These are phyloP conservation scores for Drosophila sordidapex DNA, from an alignment of 2,888 invertebrate species.

Conservation along the genomic window DNA sequence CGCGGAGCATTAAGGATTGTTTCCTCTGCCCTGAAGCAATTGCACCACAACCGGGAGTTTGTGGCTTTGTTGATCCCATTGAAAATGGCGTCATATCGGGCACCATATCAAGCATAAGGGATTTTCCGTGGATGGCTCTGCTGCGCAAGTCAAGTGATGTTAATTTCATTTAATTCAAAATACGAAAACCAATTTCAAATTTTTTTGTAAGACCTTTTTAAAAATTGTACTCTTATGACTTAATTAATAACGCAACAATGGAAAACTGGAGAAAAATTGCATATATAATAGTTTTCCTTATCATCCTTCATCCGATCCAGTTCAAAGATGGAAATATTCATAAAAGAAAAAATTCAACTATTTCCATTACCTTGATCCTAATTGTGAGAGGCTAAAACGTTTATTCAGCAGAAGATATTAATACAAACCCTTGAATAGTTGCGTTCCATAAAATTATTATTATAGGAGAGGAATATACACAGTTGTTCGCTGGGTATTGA, in stretches of 20 bases:
- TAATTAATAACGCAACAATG: background rate
- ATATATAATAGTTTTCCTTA: background rate
- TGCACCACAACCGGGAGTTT: conserved; percentile 17
- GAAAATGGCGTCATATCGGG: conserved; percentile 37
- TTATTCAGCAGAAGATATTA: background rate
- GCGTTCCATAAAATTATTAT: background rate
- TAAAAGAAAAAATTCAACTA: background rate
- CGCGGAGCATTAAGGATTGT: background rate
- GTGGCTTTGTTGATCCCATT: conserved; percentile 14
- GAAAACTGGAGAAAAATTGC: background rate
- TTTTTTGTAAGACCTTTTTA: background rate
- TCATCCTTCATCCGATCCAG: background rate
- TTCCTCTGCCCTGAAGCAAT: background rate
- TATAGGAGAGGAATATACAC: conserved; percentile 22
- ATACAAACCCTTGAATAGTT: background rate
- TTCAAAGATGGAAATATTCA: background rate
- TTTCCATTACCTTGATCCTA: background rate
- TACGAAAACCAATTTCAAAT: background rate
- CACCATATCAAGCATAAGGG: conserved; percentile 24
- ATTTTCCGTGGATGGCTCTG: conserved; percentile 62
- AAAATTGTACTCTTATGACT: background rate
- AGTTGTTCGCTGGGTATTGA: conserved; percentile 84
- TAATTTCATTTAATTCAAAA: conserved; percentile 1
- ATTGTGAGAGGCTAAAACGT: background rate
- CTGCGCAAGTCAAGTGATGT: conserved; percentile 46